Evolutionary conservation across 2,113 vertebrate species (phyloP).

Genomic region (Syrrhaptes paradoxus): DNA sequence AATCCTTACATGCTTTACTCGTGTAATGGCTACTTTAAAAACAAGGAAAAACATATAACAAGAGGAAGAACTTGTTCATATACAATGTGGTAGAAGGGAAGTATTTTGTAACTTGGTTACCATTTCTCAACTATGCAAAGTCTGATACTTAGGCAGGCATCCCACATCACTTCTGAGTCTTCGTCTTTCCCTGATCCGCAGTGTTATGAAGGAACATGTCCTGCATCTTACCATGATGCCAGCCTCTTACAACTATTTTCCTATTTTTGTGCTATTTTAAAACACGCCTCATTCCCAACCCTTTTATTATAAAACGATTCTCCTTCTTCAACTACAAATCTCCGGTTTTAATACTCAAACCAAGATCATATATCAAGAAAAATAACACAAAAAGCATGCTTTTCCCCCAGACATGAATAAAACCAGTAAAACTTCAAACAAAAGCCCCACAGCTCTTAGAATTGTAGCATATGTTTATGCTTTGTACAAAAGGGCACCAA

Average conservation of each 20-base stretch:
- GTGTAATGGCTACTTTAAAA: not conserved
- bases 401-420: not conserved
- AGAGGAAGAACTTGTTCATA: not conserved
- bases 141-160: not conserved
- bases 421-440: not conserved
- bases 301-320: not conserved
- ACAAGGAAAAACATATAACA: not conserved
- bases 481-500: not conserved
- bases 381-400: not conserved
- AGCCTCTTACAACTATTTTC: not conserved
- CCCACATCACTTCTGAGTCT: not conserved
- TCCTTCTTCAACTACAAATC: not conserved
- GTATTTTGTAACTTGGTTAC: not conserved
- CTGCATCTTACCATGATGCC: not conserved
- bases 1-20: not conserved
- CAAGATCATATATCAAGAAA: not conserved
- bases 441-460: not conserved
- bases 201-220: not conserved
- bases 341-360: not conserved
- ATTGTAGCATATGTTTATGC: not conserved
- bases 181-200: not conserved
- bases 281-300: not conserved
- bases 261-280: not conserved
- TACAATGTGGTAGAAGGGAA: not conserved
- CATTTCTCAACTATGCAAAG: not conserved